Conservation (phyloP, 1,140 invertebrate species). For the Berghia stephanieae region DNA sequence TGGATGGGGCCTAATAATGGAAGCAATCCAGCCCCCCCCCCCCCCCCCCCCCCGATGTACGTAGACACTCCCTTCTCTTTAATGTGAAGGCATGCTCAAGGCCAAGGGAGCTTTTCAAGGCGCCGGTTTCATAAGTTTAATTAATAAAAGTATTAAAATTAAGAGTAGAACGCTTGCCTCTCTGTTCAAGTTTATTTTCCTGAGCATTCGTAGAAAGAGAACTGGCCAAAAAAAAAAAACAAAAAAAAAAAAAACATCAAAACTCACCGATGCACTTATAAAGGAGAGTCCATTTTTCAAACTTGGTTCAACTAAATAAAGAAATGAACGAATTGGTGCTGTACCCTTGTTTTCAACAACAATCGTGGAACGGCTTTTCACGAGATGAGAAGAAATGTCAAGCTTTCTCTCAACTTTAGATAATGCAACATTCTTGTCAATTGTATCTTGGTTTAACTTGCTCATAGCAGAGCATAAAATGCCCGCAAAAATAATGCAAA, state of each 20-base stretch:
- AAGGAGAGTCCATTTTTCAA: constrained; percentile 77
- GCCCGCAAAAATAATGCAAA: constrained; percentile 29
- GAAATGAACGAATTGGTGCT: constrained; percentile 75
- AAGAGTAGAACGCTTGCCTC: too few relatives aligned
- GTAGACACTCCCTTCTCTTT: too few relatives aligned
- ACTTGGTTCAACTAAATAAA: constrained; percentile 77
- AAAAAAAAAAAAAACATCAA: constrained; percentile 1
- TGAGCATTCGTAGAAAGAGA: too few relatives aligned
- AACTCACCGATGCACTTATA: constrained; percentile 73
- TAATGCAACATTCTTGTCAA: constrained; percentile 69
- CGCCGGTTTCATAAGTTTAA: too few relatives aligned
- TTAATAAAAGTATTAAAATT: too few relatives aligned
- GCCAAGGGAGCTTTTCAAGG: too few relatives aligned
- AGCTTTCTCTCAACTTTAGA: constrained; percentile 86
- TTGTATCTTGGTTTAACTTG: constrained; percentile 49
- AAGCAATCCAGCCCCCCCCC: too few relatives aligned
- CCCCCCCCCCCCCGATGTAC: too few relatives aligned
- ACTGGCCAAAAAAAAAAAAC: constrained; percentile 26
- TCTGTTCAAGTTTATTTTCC: too few relatives aligned
- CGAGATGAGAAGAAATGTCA: constrained; percentile 87
- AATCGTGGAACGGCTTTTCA: constrained; percentile 82
- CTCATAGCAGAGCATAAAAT: constrained; percentile 40
- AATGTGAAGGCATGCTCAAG: too few relatives aligned
- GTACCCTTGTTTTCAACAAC: constrained; percentile 84
- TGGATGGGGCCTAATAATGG: too few relatives aligned